Percentiles rank a stretch among this genome's conserved stretches.
phyloP scores from a whole-genome alignment of 2,888 invertebrate genomes.

The Invenusta paracnida region DNA sequence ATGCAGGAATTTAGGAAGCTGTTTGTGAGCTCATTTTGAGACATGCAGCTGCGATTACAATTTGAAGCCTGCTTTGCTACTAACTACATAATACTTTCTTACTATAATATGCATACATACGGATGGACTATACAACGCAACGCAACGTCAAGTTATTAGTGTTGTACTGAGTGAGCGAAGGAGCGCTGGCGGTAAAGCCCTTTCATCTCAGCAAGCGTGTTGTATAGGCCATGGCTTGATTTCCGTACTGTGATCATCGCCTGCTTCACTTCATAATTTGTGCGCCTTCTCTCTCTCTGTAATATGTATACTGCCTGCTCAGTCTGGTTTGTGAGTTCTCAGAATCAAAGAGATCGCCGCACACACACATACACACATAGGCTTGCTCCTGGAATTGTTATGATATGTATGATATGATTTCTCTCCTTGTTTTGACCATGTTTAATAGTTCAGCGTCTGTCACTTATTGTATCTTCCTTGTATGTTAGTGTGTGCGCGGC shows the following conservation, averaged over 20 bases:
- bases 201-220: neutral
- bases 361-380: neutral
- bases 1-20: too few relatives aligned
- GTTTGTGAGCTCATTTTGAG: too few relatives aligned
- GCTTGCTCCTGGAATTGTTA: neutral
- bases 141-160: neutral
- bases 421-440: conserved; percentile 5
- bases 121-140: neutral
- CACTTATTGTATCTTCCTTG: neutral
- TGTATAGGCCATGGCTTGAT: neutral
- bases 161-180: neutral
- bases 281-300: neutral
- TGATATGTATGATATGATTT: neutral
- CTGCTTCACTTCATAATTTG: too few relatives aligned
- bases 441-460: conserved; percentile 17
- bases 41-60: too few relatives aligned
- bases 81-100: too few relatives aligned
- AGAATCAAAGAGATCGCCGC: neutral
- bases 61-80: too few relatives aligned
- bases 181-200: neutral
- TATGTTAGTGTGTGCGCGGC: neutral
- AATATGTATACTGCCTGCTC: neutral
- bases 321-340: neutral
- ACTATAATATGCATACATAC: too few relatives aligned
- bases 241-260: conserved; percentile 9